phyloP scores from a whole-genome alignment of 2,113 vertebrate species.

The Nannospalax galili region DNA sequence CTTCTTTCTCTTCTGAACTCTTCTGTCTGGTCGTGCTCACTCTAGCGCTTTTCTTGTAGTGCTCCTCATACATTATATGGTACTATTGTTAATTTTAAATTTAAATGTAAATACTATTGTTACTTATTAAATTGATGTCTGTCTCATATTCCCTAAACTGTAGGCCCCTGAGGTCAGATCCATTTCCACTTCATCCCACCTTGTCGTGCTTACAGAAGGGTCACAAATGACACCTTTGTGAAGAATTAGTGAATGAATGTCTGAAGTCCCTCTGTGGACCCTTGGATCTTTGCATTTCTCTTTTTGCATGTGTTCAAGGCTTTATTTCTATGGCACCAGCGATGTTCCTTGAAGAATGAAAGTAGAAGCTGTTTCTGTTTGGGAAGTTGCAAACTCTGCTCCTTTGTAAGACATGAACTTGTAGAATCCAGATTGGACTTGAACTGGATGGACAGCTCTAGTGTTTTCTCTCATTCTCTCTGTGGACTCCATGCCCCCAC shows the following conservation, averaged over 20 bases:
- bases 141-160: not conserved
- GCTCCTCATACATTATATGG: not conserved
- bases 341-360: not conserved
- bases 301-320: not conserved
- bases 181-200: not conserved
- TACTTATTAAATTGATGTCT: too few relatives aligned
- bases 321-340: not conserved
- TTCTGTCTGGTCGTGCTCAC: not conserved
- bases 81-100: too few relatives aligned
- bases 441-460: not conserved
- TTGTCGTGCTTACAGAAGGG: not conserved
- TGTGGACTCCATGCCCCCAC: accelerated
- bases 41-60: not conserved
- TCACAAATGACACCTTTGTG: not conserved
- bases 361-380: not conserved
- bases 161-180: not conserved
- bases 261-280: not conserved
- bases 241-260: not conserved
- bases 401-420: not conserved
- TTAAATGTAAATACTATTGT: too few relatives aligned
- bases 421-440: accelerated
- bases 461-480: not conserved
- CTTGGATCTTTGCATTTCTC: not conserved
- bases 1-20: not conserved
- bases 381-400: not conserved